Evolutionary conservation across 2,113 vertebrate species (phyloP), one percentile per base, ranked within the genome.

Genomic region (Ictidomys tridecemlineatus): DNA sequence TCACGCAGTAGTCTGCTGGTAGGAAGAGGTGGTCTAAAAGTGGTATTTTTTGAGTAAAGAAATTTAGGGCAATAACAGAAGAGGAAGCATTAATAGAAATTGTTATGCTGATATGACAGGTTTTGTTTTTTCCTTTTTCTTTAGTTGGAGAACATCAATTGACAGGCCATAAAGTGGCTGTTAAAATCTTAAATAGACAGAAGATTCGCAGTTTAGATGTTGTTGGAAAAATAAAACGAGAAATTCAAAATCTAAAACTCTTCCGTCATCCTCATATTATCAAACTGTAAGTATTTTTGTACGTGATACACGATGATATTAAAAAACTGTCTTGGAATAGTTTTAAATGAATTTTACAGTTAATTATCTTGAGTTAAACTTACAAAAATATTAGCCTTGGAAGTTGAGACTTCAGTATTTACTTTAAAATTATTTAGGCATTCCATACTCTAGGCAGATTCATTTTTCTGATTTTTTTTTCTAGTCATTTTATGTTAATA

Each of bases 201-300:
- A 99, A 99, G 99, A 99, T 99, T 97, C 99, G 99, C 94, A 99
- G 99, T 96, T 99, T 99, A 82, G 99, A 99, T 98, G 99, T 99
- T 94, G 99, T 99, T 94, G 99, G 99, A 86, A 99, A 99, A 98
- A 99, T 99, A 98, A 99, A 99, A 97, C 98, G 99, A 77, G 99
- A 99, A 98, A 99, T 99, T 96, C 99, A 99, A 98, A 99, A 99
- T 97, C 99, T 99, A 76, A 99, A 99, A 97, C 99, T 99, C 98
- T 99, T 99, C 97, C 99, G 99, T 93, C 99, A 99, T 97, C 99
- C 99, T 51, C 99, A 99, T 98, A 99, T 99, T 97, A 99, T 99
- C 98, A 99, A 99, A 97, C 98, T 99, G 99, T 99, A 98, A 99
- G 99, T 99, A 93, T 37, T 87, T 56, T 80, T 97, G 51, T 79